These are phyloP conservation scores for Psephotus haematonotus DNA, from an alignment of 2,113 vertebrate genomes.

Conservation along the genomic window DNA sequence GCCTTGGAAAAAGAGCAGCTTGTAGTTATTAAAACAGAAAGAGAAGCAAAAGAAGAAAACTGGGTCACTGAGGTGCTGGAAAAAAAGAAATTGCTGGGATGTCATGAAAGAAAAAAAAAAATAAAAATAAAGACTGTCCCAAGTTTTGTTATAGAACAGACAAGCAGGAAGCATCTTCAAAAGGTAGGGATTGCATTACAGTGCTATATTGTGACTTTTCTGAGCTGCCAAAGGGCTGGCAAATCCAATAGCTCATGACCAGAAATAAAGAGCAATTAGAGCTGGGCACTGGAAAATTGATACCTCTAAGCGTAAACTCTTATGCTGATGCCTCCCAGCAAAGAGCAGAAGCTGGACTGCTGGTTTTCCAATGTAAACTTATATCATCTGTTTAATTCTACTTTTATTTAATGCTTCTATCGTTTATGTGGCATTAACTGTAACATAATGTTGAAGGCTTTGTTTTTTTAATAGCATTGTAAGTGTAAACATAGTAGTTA, in stretches of 20 bases:
- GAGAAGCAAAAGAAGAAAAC: not conserved
- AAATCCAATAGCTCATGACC: conserved; percentile 4
- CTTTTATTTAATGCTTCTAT: conserved; percentile 50
- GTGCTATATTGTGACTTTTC: not conserved
- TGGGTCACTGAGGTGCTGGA: not conserved
- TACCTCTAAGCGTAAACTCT: not conserved
- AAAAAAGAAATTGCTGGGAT: not conserved
- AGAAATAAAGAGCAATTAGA: conserved; percentile 32
- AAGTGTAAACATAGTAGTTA: conserved; percentile 62
- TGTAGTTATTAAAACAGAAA: conserved; percentile 31
- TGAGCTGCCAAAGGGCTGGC: not conserved
- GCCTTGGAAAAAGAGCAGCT: not conserved
- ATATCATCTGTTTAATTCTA: not conserved
- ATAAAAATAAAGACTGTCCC: not conserved
- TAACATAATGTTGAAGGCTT: conserved; percentile 55
- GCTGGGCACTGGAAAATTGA: not conserved
- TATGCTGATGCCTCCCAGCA: not conserved
- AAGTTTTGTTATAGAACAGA: not conserved
- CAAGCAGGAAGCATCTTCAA: not conserved
- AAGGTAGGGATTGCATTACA: not conserved
- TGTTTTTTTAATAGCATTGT: conserved; percentile 24
- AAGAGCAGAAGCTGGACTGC: not conserved
- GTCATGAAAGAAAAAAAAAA: not conserved
- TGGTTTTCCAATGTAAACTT: conserved; percentile 32
- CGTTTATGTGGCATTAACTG: conserved; percentile 43